Base-by-base conservation (phyloP, 1,140 invertebrate species). In the Dysdera silvatica region DNA sequence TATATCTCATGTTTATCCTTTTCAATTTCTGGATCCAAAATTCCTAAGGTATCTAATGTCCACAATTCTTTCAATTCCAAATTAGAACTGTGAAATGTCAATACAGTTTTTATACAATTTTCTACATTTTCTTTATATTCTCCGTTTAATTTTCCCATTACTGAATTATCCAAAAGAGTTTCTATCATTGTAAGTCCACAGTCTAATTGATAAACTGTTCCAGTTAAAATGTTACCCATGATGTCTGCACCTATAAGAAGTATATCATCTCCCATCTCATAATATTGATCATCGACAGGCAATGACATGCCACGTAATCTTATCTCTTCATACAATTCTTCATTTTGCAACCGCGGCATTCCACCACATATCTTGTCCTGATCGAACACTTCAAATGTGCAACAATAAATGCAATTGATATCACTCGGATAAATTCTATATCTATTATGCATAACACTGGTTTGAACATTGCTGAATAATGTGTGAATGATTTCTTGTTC, bases 161-260 rank as follows among this genome's bases (percentile, higher is more conserved):
- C 10, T 2, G 28, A 32, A 33, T 49, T 52, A 3, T 20, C 48
- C 8, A 61, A 31, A 1, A n/a, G n/a, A n/a, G 58, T 52, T 6
- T 41, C 1, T 2, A 61, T n/a, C 16, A 49, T 28, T 4, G 26
- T 53, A 0, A 52, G 3, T 7, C 23, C 23, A 47, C 7, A 61
- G 18, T 20, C 51, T 23, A 18, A 43, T 52, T 61, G 31, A 23
- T 14, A n/a, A n/a, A n/a, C n/a, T n/a, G n/a, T n/a, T n/a, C 48
- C 58, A 20, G 33, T 61, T 31, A 52, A 43, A 16, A 61, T 10
- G 40, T 52, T 61, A 41, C 33, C n/a, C 5, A 29, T 29, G 20
- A 52, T 18, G 53, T 52, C 58, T 6, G 47, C 58, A n/a, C 35
- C 48, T 41, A 29, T 61, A 41, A 52, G 43, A 8, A 52, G 43